Evolutionary conservation across 2,113 vertebrate species (phyloP).

Genomic region (Taxidea taxus): DNA sequence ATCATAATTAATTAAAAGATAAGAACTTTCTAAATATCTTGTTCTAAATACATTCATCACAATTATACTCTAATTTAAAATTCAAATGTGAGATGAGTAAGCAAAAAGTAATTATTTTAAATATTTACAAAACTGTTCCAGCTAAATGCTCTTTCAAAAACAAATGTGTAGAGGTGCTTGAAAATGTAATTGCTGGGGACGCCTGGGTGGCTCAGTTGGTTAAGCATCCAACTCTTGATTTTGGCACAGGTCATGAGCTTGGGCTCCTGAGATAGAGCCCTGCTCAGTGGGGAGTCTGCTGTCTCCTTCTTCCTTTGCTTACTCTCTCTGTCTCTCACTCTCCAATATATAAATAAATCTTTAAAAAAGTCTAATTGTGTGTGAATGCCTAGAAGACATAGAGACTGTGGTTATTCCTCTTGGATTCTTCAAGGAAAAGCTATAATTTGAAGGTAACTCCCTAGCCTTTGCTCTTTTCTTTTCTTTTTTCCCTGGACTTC

Average conservation of each 20-base stretch:
- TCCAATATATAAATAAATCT: neutral
- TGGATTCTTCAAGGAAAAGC: neutral
- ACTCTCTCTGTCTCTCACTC: neutral
- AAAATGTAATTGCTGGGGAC: neutral
- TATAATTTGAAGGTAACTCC: neutral
- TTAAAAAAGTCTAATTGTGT: neutral
- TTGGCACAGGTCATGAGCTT: neutral
- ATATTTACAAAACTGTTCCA: neutral
- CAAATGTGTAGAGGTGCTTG: neutral
- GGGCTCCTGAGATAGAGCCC: neutral
- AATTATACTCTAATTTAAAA: neutral
- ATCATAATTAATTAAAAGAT: neutral
- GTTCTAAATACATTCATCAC: neutral
- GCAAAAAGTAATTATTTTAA: neutral
- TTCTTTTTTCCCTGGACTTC: too few species aligned
- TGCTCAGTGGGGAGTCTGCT: neutral
- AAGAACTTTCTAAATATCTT: neutral
- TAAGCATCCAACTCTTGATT: neutral
- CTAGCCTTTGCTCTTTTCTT: too few species aligned
- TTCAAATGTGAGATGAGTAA: neutral
- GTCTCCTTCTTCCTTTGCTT: neutral
- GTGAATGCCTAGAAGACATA: neutral
- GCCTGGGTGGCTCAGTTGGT: neutral
- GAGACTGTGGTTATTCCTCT: neutral
- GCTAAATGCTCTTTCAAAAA: neutral